Evolutionary conservation across 1,140 invertebrate species (phyloP), one percentile per base, ranked within the genome.

Genomic region (Cyclargus thomasi): DNA sequence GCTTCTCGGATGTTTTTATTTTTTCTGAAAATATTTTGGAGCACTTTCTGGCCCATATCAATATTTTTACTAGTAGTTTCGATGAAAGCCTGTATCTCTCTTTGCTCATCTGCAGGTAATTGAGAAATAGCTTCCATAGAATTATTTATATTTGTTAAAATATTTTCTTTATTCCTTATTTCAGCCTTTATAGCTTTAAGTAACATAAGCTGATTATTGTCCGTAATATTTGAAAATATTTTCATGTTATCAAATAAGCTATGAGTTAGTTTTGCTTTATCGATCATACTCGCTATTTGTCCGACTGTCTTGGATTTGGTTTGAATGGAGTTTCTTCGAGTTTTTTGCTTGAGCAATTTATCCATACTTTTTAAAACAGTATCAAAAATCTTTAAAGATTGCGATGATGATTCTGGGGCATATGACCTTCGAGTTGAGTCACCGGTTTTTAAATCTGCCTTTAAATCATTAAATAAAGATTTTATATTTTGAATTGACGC

Each of bases 371-470:
- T 83, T 53, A 88, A 71, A 6, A 83, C 62, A 64, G 85, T 73
- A 59, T 86, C 82, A 81, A 81, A 88, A 18, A 88, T 73, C 55
- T 77, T 71, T 29, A 78, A 80, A 17, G 85, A 86, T 59, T 82
- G 80, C 1, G 85, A 75, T 21, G 73, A 75, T 62, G 55, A 21
- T 55, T n/a, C 67, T 63, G 20, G 22, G 21, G 29, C 20, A 65
- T 72, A 74, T 67, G 17, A 78, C 74, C 83, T 80, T 53, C 85
- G 73, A 14, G 70, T 71, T 11, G 20, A 62, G 8, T 29, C 5
- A 16, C 63, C 53, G 35, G 65, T 22, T 62, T 74, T 76, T 10
- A 80, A 72, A 63, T 83, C 79, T 64, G 74, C 62, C 70, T 80
- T 83, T 66, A 85, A 68, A n/a, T 75, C 68, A 55, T 81, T 71